Percentiles rank a stretch among this genome's conserved stretches.
phyloP scores from a whole-genome alignment of 1,140 invertebrate genomes.

The Sipha flava region DNA sequence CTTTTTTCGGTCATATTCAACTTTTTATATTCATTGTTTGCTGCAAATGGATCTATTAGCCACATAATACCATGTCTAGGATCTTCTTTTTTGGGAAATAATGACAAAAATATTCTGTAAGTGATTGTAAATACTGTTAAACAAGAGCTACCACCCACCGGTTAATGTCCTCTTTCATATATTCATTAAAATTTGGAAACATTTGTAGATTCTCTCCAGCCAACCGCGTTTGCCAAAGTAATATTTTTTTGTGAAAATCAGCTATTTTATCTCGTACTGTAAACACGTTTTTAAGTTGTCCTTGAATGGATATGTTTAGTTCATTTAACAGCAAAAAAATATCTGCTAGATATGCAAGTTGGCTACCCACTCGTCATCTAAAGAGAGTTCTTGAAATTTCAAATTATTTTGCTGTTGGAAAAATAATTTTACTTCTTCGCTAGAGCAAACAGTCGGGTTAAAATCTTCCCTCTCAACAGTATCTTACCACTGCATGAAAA shows the following conservation, averaged over 20 bases:
- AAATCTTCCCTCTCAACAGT: background rate
- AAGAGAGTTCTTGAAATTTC: background rate
- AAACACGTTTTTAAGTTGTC: background rate
- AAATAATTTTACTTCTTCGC: slow-evolving; percentile 1
- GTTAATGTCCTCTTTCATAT: background rate
- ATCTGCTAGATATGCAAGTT: slow-evolving; percentile 36
- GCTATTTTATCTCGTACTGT: slow-evolving; percentile 18
- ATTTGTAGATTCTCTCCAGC: background rate
- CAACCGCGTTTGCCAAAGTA: background rate
- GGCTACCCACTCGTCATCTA: slow-evolving; percentile 18
- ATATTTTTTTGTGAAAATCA: background rate
- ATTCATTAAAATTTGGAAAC: background rate
- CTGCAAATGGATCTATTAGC: too few relatives aligned
- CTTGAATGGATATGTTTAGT: slow-evolving; percentile 24
- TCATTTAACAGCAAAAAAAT: slow-evolving; percentile 32
- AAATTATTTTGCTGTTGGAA: background rate
- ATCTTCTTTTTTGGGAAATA: too few relatives aligned
- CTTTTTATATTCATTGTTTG: too few relatives aligned
- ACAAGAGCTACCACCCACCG: background rate
- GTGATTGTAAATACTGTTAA: background rate
- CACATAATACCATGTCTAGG: too few relatives aligned
- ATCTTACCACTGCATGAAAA: slow-evolving; percentile 7
- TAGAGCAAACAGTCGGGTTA: background rate
- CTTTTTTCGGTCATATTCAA: too few relatives aligned
- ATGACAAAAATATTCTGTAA: too few relatives aligned